phyloP scores from a whole-genome alignment of 2,888 invertebrate genomes.

The Pollenia griseotomentosa region DNA sequence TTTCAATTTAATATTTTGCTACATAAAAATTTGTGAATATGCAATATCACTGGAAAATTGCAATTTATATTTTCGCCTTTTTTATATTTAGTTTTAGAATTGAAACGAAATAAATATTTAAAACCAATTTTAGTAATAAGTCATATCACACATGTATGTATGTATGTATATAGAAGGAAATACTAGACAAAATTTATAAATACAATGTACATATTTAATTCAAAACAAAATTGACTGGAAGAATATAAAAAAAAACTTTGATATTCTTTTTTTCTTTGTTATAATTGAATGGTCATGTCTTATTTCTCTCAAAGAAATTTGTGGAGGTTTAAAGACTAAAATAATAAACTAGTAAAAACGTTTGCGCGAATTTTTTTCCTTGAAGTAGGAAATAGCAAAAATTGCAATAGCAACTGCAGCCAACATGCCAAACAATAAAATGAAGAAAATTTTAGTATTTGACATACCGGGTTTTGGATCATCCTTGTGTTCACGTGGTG shows the following conservation, averaged over 20 bases:
- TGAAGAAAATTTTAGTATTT: conserved; percentile 94
- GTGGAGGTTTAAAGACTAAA: conserved; percentile 50
- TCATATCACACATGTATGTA: background rate
- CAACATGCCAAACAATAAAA: conserved; percentile 93
- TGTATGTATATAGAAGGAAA: conserved; percentile 23
- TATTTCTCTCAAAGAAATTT: conserved; percentile 68
- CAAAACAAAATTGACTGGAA: conserved; percentile 51
- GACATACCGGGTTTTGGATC: conserved; percentile 95
- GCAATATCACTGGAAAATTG: conserved; percentile 58
- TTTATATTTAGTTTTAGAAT: background rate
- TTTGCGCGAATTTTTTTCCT: conserved; percentile 95
- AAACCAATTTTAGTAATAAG: conserved; percentile 35
- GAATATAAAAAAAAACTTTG: conserved; percentile 22
- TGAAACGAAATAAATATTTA: conserved; percentile 32
- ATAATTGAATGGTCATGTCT: conserved; percentile 67
- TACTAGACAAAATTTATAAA: conserved; percentile 30
- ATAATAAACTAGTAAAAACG: conserved; percentile 86
- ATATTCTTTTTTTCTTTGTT: conserved; percentile 53
- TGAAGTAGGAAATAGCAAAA: conserved; percentile 96
- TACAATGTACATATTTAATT: conserved; percentile 26
- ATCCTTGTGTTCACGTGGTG: conserved; percentile 95
- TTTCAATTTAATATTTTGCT: conserved; percentile 61
- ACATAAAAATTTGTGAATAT: conserved; percentile 63
- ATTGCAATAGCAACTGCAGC: conserved; percentile 93
- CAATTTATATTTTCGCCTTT: conserved; percentile 29